Percentiles rank a stretch among this genome's conserved stretches.
Evolutionary conservation across 2,797 vertebrate genomes (phyloP).

Genomic region (Cryptoprocta ferox): DNA sequence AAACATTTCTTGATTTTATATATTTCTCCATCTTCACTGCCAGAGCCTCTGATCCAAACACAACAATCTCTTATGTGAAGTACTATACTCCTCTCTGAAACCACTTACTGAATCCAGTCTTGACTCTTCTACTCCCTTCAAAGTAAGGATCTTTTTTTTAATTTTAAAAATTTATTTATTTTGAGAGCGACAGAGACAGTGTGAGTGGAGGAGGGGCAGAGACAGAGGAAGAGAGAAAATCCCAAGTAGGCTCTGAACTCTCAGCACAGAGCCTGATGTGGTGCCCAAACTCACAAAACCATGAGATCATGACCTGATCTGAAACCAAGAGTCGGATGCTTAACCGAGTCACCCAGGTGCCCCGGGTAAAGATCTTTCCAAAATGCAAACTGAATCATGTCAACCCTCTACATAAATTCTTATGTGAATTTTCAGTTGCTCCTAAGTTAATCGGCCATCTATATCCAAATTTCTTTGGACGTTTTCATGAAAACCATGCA

Average conservation of each 20-base stretch:
- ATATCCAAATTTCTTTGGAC: background rate
- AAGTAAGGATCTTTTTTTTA: background rate
- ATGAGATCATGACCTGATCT: too few species aligned
- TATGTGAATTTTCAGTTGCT: background rate
- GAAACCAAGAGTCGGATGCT: too few species aligned
- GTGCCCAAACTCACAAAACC: too few species aligned
- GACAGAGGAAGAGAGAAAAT: too few species aligned
- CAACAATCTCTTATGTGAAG: background rate
- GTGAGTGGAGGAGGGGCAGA: too few species aligned
- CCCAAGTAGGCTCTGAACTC: too few species aligned
- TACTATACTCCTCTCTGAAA: background rate
- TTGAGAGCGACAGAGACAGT: too few species aligned
- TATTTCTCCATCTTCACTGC: background rate
- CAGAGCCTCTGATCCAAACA: background rate
- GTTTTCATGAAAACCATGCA: background rate
- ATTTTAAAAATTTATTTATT: too few species aligned
- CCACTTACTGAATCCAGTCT: background rate
- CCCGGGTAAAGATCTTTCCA: background rate
- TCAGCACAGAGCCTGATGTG: too few species aligned
- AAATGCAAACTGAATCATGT: slow-evolving; percentile 9
- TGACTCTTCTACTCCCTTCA: background rate
- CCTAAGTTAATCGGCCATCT: background rate
- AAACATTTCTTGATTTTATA: background rate
- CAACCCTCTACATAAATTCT: background rate
- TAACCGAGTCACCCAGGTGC: too few species aligned